phyloP scores from a whole-genome alignment of 2,888 invertebrate species.

The Oasisia sp. region DNA sequence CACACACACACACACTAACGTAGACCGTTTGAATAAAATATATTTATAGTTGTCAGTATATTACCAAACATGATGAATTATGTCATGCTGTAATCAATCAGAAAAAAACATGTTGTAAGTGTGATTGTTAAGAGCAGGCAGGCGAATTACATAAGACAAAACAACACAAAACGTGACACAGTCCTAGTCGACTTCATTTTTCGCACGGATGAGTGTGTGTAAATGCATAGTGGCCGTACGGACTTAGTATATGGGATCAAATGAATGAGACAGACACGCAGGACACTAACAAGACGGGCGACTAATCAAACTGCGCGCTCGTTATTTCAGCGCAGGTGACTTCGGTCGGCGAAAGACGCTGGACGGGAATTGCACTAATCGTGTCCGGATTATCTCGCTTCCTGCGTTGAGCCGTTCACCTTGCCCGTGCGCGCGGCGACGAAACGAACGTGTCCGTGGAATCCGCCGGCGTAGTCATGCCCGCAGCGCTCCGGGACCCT shows the following conservation, averaged over 20 bases:
- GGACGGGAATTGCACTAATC: not conserved
- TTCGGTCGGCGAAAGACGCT: not conserved
- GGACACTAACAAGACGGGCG: not conserved
- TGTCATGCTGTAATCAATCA: not conserved
- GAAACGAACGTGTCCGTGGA: not conserved
- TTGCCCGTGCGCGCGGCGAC: not conserved
- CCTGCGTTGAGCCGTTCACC: not conserved
- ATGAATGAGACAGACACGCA: not conserved
- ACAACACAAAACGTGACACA: not conserved
- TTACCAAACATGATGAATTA: not conserved
- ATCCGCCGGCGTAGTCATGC: not conserved
- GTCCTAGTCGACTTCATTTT: not conserved
- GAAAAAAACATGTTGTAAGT: not conserved
- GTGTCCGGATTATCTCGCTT: not conserved
- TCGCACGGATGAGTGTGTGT: not conserved
- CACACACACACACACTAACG: no score
- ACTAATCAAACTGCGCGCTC: not conserved
- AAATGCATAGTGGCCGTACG: not conserved
- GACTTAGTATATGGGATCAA: not conserved
- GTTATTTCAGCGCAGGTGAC: slow-evolving; percentile 13
- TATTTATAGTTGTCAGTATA: no score
- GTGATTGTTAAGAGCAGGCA: not conserved
- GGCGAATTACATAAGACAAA: not conserved
- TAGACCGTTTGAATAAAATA: no score
- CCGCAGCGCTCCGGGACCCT: not conserved